Evolutionary conservation across 2,797 vertebrate species (phyloP).

Genomic region (Cyclopterus lumpus): DNA sequence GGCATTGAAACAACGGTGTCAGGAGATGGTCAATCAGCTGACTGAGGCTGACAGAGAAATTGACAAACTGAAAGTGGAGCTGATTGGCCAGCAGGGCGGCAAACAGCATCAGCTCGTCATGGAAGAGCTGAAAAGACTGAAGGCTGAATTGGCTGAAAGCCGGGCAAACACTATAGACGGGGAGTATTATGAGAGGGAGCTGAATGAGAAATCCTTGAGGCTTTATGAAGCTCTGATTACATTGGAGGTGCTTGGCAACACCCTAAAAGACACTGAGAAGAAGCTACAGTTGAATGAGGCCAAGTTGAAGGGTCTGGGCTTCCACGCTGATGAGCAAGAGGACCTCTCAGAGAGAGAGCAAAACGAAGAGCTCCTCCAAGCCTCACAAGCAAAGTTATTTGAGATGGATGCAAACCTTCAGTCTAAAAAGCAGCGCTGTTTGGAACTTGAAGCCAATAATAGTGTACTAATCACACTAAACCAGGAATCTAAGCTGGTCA

Average conservation of each 20-base stretch:
- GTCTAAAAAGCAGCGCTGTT: slow-evolving; percentile 61
- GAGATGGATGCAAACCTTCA: slow-evolving; percentile 73
- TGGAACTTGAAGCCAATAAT: slow-evolving; percentile 77
- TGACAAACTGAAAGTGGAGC: slow-evolving; percentile 83
- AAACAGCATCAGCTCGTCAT: slow-evolving; percentile 74
- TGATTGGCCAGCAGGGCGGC: slow-evolving; percentile 72
- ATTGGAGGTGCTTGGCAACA: slow-evolving; percentile 81
- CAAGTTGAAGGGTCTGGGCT: slow-evolving; percentile 84
- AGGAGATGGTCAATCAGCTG: slow-evolving; percentile 88
- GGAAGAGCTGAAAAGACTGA: slow-evolving; percentile 78
- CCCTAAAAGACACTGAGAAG: slow-evolving; percentile 85
- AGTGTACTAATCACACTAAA: slow-evolving; percentile 64
- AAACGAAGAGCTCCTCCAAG: slow-evolving; percentile 69
- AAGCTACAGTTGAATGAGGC: slow-evolving; percentile 86
- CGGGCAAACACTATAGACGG: slow-evolving; percentile 75
- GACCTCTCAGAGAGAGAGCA: slow-evolving; percentile 71
- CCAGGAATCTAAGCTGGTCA: slow-evolving; percentile 68
- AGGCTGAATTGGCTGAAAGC: slow-evolving; percentile 77
- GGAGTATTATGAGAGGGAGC: slow-evolving; percentile 82
- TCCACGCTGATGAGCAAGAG: slow-evolving; percentile 72
- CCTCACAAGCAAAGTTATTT: slow-evolving; percentile 68
- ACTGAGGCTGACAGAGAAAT: slow-evolving; percentile 88
- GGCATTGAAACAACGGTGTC: slow-evolving; percentile 83
- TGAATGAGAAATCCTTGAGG: slow-evolving; percentile 82
- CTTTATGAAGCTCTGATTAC: slow-evolving; percentile 85